phyloP scores from a whole-genome alignment of 2,888 invertebrate species.

The Tipula lateralis region DNA sequence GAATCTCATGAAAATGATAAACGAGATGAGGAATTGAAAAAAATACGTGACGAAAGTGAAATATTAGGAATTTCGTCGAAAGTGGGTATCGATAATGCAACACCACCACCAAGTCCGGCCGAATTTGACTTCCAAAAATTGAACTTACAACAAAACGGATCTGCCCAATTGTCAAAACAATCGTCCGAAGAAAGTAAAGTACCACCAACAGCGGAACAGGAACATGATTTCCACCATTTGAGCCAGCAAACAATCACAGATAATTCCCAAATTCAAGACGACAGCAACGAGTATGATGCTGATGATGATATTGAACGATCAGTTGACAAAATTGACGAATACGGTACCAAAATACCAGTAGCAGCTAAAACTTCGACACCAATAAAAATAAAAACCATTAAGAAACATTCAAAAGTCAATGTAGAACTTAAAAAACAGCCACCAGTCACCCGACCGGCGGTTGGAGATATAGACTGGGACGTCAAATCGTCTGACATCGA shows the following conservation, averaged over 20 bases:
- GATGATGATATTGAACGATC: neutral
- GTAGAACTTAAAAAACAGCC: slow-evolving; percentile 33
- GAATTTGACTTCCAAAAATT: slow-evolving; percentile 34
- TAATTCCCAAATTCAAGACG: neutral
- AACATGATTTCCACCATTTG: slow-evolving; percentile 27
- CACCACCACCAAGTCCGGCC: slow-evolving; percentile 37
- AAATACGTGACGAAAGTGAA: slow-evolving; percentile 2
- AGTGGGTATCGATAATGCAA: slow-evolving; percentile 27
- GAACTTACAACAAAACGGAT: slow-evolving; percentile 30
- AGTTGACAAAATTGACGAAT: slow-evolving; percentile 20
- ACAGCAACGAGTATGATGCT: neutral
- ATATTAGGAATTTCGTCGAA: slow-evolving; percentile 31
- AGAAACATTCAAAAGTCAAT: slow-evolving; percentile 50
- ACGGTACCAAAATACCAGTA: slow-evolving; percentile 33
- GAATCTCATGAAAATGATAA: neutral
- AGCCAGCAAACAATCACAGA: neutral
- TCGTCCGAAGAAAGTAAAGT: slow-evolving; percentile 31
- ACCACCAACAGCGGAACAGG: slow-evolving; percentile 36
- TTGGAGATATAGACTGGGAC: slow-evolving; percentile 49
- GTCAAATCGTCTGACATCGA: slow-evolving; percentile 30
- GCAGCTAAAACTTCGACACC: slow-evolving; percentile 41
- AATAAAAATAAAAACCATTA: slow-evolving; percentile 50
- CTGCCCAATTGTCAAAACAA: slow-evolving; percentile 27
- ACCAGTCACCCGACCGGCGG: slow-evolving; percentile 34
- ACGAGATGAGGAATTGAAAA: neutral